Evolutionary conservation across 2,113 vertebrate species (phyloP).

Genomic region (Upupa epops): DNA sequence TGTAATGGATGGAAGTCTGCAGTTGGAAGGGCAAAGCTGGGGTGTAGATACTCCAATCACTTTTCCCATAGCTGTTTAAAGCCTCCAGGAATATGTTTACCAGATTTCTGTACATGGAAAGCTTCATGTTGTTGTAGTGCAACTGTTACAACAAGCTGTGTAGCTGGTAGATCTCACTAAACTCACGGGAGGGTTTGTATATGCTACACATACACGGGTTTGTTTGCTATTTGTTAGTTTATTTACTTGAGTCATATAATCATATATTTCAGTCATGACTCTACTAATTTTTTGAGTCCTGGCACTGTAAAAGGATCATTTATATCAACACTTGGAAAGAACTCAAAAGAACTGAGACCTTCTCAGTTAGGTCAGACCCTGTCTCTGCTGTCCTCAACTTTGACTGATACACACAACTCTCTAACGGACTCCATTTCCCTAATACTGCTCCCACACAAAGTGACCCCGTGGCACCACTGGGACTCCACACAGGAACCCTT

Average conservation of each 20-base stretch:
- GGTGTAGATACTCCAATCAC: not conserved
- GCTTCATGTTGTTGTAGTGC: not conserved
- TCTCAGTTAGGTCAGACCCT: not conserved
- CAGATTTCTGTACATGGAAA: not conserved
- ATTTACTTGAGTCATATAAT: not conserved
- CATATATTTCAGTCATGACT: not conserved
- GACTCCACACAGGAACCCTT: not conserved
- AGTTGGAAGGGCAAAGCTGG: not conserved
- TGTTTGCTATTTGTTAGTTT: not conserved
- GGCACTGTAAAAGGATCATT: not conserved
- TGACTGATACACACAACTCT: not conserved
- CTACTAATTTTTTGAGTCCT: not conserved
- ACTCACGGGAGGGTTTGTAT: not conserved
- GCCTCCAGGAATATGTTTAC: not conserved
- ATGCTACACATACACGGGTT: not conserved
- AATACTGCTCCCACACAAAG: not conserved
- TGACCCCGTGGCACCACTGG: not conserved
- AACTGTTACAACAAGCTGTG: not conserved
- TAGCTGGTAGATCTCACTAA: not conserved
- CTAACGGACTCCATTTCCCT: not conserved
- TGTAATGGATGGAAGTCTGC: not conserved
- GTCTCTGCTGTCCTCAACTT: not conserved
- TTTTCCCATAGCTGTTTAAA: not conserved
- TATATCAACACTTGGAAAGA: not conserved
- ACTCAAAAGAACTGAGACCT: not conserved